phyloP scores from a whole-genome alignment of 2,888 invertebrate species.

The Mystacides longicornis region DNA sequence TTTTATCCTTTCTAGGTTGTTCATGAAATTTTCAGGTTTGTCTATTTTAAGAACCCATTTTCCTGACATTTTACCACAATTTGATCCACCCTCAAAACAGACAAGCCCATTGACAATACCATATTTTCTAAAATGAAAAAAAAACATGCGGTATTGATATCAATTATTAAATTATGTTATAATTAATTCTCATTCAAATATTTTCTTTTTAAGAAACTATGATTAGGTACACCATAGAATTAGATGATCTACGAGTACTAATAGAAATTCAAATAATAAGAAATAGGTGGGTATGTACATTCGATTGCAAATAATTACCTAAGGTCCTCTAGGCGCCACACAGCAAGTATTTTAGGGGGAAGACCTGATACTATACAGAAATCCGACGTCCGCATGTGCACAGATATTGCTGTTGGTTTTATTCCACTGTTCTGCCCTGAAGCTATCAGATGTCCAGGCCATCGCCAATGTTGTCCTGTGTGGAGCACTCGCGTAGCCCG shows the following conservation, averaged over 20 bases:
- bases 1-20: constrained; percentile 63
- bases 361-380: constrained; percentile 75
- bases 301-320: constrained; percentile 32
- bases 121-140: constrained; percentile 68
- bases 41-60: constrained; percentile 73
- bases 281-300: not conserved
- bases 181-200: too few relatives aligned
- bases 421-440: constrained; percentile 40
- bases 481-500: constrained; percentile 12
- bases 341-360: constrained; percentile 69
- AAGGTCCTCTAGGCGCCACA: constrained; percentile 50
- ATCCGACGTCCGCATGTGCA: constrained; percentile 76
- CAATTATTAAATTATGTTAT: too few relatives aligned
- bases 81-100: constrained; percentile 85
- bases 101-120: constrained; percentile 81
- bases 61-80: constrained; percentile 79
- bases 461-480: not conserved
- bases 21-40: constrained; percentile 68
- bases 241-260: too few relatives aligned
- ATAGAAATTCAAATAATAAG: too few relatives aligned
- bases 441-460: constrained; percentile 5
- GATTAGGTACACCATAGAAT: too few relatives aligned
- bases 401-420: constrained; percentile 65
- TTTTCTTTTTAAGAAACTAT: too few relatives aligned
- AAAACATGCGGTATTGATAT: too few relatives aligned